A percentile compares a stretch with the other conserved stretches of the same genome.
phyloP scores from a whole-genome alignment of 2,113 vertebrate genomes.

The Patagioenas fasciata region DNA sequence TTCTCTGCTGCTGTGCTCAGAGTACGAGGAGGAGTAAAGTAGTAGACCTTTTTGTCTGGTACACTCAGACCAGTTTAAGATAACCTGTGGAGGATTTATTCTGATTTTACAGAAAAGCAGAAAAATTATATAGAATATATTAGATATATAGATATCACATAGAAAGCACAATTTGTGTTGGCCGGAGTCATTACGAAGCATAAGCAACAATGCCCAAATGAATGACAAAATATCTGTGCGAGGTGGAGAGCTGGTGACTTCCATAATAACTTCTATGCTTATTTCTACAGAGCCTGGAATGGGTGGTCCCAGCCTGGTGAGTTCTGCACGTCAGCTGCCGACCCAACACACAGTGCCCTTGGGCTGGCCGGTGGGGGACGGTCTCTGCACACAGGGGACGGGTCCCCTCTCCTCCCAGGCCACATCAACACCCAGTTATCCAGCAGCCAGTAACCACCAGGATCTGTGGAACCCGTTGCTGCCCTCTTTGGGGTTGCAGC shows the following conservation, averaged over 20 bases:
- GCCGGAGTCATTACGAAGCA: background rate
- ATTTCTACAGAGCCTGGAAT: background rate
- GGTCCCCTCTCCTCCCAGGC: background rate
- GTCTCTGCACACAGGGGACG: accelerated
- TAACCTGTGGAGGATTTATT: background rate
- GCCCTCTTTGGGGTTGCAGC: accelerated
- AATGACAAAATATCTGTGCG: background rate
- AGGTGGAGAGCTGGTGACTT: background rate
- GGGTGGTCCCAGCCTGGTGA: accelerated
- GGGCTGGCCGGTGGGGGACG: accelerated
- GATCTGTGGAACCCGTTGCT: background rate
- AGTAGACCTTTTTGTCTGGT: background rate
- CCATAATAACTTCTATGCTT: background rate
- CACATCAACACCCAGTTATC: background rate
- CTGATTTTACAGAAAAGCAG: background rate
- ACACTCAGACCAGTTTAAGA: background rate
- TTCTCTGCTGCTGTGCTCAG: background rate
- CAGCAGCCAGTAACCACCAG: background rate
- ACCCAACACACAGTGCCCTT: accelerated
- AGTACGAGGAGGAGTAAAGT: background rate
- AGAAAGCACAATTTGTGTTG: background rate
- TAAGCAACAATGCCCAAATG: background rate
- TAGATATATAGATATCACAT: background rate
- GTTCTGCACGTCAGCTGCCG: background rate
- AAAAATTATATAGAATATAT: background rate